These are phyloP conservation scores for Merluccius polli DNA, from an alignment of 2,797 vertebrate species.

Conservation along the genomic window DNA sequence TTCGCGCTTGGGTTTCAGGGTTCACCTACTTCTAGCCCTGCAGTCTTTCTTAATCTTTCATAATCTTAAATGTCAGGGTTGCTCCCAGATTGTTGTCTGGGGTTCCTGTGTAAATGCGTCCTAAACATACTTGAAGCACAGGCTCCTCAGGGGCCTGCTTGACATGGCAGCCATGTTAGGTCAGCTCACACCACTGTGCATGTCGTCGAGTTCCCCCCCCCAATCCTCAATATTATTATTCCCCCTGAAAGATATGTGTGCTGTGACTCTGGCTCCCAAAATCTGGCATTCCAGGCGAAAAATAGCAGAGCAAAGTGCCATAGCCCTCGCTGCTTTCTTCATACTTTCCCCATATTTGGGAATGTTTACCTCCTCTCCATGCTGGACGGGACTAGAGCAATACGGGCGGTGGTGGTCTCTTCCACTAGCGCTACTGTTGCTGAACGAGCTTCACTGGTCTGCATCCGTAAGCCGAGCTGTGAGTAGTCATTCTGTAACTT, in stretches of 20 bases:
- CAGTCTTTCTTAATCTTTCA: neutral
- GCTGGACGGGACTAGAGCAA: constrained; percentile 86
- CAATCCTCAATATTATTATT: constrained; percentile 61
- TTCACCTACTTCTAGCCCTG: neutral
- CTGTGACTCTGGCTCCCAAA: constrained; percentile 63
- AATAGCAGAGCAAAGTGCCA: constrained; percentile 77
- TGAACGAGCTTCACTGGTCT: constrained; percentile 48
- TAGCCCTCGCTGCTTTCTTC: constrained; percentile 85
- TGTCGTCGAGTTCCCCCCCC: constrained; percentile 24
- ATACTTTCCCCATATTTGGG: constrained; percentile 98
- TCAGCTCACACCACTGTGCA: constrained; percentile 47
- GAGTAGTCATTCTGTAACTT: constrained; percentile 58
- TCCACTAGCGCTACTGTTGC: constrained; percentile 47
- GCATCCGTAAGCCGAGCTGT: constrained; percentile 59
- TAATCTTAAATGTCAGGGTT: neutral
- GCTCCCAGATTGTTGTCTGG: neutral
- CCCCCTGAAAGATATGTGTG: constrained; percentile 63
- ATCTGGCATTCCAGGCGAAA: constrained; percentile 73
- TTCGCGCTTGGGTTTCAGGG: neutral
- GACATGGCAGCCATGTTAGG: constrained; percentile 49
- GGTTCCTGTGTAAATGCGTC: constrained; percentile 3
- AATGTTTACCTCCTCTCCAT: constrained; percentile 97
- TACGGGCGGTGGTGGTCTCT: constrained; percentile 73
- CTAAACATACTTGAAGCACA: neutral
- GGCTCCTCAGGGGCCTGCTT: neutral